These are phyloP conservation scores for Zingel zingel DNA, from an alignment of 2,113 vertebrate species.

Conservation along the genomic window DNA sequence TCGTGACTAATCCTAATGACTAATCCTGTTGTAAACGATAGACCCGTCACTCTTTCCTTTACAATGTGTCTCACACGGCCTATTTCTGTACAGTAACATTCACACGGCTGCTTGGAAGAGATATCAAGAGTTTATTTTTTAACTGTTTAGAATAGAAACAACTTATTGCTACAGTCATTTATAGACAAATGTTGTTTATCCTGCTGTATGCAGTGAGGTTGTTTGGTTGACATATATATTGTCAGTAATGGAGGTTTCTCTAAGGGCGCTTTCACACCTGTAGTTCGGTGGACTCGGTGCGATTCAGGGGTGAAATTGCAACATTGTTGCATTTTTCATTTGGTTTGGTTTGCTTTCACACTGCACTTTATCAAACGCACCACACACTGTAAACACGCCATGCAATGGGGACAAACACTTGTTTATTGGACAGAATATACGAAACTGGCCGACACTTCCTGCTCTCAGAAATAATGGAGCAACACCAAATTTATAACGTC, in stretches of 20 bases:
- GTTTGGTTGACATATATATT: background rate
- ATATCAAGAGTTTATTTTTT: conserved; percentile 43
- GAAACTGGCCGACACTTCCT: too few species aligned
- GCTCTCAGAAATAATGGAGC: too few species aligned
- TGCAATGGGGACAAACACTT: too few species aligned
- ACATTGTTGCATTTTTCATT: too few species aligned
- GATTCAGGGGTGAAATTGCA: too few species aligned
- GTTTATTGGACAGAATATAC: too few species aligned
- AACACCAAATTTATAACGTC: too few species aligned
- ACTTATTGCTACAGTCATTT: background rate
- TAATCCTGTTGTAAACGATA: conserved; percentile 73
- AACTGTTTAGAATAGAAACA: conserved; percentile 23
- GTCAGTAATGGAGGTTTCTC: background rate
- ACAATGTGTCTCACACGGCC: conserved; percentile 28
- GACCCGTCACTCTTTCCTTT: conserved; percentile 53
- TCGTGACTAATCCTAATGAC: conserved; percentile 74
- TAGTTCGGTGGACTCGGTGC: too few species aligned
- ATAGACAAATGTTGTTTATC: background rate
- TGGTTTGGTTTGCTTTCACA: too few species aligned
- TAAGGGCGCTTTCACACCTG: too few species aligned
- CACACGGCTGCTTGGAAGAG: conserved; percentile 50
- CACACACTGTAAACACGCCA: too few species aligned
- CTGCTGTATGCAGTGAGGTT: background rate
- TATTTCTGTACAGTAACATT: conserved; percentile 52
- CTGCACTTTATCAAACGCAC: too few species aligned